These are phyloP conservation scores for Galerucella pusilla DNA, from an alignment of 2,888 invertebrate species.

Conservation along the genomic window DNA sequence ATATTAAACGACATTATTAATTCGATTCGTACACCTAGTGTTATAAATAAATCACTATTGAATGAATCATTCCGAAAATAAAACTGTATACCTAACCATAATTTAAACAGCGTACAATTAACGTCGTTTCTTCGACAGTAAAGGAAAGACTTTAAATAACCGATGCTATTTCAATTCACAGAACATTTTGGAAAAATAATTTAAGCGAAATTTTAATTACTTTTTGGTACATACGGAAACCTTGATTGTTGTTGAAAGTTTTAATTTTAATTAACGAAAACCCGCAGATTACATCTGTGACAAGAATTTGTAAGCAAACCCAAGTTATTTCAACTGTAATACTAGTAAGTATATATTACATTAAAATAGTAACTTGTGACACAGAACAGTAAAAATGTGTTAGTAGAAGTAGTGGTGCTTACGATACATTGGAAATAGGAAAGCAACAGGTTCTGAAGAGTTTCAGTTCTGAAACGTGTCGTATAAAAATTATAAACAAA, in stretches of 20 bases:
- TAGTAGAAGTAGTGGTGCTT: no score
- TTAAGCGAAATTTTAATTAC: background rate
- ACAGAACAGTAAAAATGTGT: no score
- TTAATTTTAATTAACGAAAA: background rate
- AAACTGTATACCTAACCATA: background rate
- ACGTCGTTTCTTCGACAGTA: background rate
- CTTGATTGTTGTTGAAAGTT: conserved; percentile 4
- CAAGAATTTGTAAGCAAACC: no score
- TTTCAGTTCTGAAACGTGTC: no score
- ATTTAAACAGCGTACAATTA: background rate
- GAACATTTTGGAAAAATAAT: background rate
- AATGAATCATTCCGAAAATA: conserved; percentile 7
- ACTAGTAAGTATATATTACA: no score
- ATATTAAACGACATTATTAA: conserved; percentile 7
- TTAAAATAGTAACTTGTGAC: no score
- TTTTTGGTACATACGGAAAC: background rate
- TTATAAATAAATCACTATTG: conserved; percentile 7
- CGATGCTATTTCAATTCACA: background rate
- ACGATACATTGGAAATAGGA: no score
- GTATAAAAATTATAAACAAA: no score
- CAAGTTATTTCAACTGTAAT: no score
- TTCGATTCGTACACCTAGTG: background rate
- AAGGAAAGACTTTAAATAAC: background rate
- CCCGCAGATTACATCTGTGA: no score
- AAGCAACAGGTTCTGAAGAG: no score